These are phyloP conservation scores for Halcyon smyrnensis DNA, from an alignment of 2,797 vertebrate species.

Conservation along the genomic window DNA sequence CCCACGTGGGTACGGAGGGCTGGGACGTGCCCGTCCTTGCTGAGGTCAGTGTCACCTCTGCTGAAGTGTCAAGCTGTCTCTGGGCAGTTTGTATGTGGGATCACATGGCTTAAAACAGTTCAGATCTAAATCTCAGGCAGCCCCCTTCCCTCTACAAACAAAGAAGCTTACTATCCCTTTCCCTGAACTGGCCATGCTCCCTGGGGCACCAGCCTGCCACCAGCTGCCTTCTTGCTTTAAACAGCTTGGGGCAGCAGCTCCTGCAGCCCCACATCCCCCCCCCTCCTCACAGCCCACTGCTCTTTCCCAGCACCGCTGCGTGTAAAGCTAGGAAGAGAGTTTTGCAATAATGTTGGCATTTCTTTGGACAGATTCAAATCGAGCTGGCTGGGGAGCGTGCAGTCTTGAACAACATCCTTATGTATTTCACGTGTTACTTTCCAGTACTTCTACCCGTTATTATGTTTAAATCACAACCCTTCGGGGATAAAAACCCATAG, in stretches of 20 bases:
- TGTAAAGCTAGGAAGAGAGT: neutral
- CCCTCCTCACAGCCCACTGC: neutral
- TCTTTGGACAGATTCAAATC: neutral
- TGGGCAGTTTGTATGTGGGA: neutral
- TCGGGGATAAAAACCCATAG: constrained; percentile 1
- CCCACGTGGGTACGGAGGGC: neutral
- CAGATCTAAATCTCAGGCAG: neutral
- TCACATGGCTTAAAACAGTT: neutral
- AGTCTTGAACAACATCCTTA: neutral
- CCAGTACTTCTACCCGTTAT: neutral
- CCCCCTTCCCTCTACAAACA: neutral
- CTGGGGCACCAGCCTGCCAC: neutral
- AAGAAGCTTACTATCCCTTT: neutral
- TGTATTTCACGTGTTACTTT: constrained; percentile 15
- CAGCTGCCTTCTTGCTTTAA: neutral
- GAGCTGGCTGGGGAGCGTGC: neutral
- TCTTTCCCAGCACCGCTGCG: neutral
- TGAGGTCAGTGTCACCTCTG: neutral
- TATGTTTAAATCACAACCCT: constrained; percentile 19
- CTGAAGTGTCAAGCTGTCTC: neutral
- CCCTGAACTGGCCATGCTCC: neutral
- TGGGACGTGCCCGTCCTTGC: neutral
- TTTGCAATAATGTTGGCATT: neutral
- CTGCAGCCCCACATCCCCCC: neutral
- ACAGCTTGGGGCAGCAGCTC: neutral